Base-by-base conservation (phyloP, 2,888 invertebrate genomes). In the Athalia cordata region DNA sequence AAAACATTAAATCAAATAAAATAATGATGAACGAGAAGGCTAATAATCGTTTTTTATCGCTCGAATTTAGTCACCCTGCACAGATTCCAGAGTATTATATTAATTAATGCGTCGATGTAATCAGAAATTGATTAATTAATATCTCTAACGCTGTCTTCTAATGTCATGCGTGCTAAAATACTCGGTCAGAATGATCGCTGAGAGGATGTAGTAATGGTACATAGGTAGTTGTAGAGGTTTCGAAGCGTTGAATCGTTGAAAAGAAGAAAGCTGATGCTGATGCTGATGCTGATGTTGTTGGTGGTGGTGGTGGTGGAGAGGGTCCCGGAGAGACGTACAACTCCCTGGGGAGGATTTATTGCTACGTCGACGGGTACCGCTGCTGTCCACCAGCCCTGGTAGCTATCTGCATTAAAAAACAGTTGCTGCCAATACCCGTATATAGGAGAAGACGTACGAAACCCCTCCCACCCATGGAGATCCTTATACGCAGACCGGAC, bases 391-490 rank as follows among this genome's bases (percentile, higher is more conserved):
- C 78, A 52, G 68, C 50, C 62, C 68, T 76, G 65, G 78, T 81
- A 79, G 85, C 64, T 83, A 86, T 86, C 87, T 86, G 87, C 87
- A 88, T 89, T 89, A 88, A 87, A 88, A 89, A 88, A 86, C 87
- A 87, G 87, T 84, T 84, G 85, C 85, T 85, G 85, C 84, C 83
- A 82, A 82, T 83, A 83, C 81, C 84, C 84, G 82, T 84, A 84
- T 84, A 82, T 82, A 84, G 84, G 80, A 77, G 80, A 81, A 79
- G 78, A 80, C 77, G 68, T 68, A 68, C 81, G 61, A 52, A 70
- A 76, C 62, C 62, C 76, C 68, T 74, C 81, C 78, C 77, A 45
- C 72, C 78, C 61, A 72, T 68, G 70, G 64, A 78, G 72, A 29
- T 67, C 82, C 82, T 82, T 83, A 83, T 83, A 49, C 43, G 52